A percentile compares a stretch with the other conserved stretches of the same genome.
Conservation (phyloP, 1,140 invertebrate genomes). For the Zaprionus camerounensis region DNA sequence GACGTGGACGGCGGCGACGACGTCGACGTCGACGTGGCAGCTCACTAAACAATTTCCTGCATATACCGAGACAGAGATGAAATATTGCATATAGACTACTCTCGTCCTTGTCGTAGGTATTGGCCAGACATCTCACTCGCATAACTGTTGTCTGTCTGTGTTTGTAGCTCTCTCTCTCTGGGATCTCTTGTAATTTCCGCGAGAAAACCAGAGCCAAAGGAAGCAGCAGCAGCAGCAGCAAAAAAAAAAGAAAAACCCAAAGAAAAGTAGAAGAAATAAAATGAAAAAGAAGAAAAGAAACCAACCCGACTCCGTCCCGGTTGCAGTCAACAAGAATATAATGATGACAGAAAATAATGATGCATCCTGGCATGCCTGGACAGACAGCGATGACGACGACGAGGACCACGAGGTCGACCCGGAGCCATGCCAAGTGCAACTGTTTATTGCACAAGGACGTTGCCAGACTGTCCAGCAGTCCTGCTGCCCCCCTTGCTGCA, state of each 20-base stretch:
- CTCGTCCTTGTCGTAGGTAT: background rate
- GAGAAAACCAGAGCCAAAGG: slow-evolving; percentile 53
- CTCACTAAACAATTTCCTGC: slow-evolving; percentile 82
- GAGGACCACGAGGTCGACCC: slow-evolving; percentile 10
- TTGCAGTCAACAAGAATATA: slow-evolving; percentile 75
- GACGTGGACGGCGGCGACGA: background rate
- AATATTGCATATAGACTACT: slow-evolving; percentile 4
- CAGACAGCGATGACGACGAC: slow-evolving; percentile 32
- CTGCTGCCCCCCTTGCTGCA: slow-evolving; percentile 19
- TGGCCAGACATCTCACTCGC: slow-evolving; percentile 7
- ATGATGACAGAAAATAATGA: slow-evolving; percentile 83
- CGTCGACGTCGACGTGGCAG: slow-evolving; percentile 4
- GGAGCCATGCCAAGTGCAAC: slow-evolving; percentile 50
- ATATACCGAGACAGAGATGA: slow-evolving; percentile 40
- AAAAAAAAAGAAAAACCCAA: slow-evolving; percentile 20
- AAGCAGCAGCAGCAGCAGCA: slow-evolving; percentile 31
- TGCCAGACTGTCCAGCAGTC: slow-evolving; percentile 3
- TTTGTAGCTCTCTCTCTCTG: slow-evolving; percentile 9
- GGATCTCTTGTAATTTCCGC: slow-evolving; percentile 67
- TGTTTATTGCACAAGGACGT: slow-evolving; percentile 67
- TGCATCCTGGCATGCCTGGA: slow-evolving; percentile 65
- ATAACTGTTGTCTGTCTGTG: slow-evolving; percentile 10
- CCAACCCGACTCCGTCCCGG: background rate
- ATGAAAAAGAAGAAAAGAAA: slow-evolving; percentile 7
- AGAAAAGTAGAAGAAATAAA: background rate